Percentiles rank a stretch among this genome's conserved stretches.
Conservation (phyloP, 1,140 invertebrate genomes). For the Drosophila ogumai region DNA sequence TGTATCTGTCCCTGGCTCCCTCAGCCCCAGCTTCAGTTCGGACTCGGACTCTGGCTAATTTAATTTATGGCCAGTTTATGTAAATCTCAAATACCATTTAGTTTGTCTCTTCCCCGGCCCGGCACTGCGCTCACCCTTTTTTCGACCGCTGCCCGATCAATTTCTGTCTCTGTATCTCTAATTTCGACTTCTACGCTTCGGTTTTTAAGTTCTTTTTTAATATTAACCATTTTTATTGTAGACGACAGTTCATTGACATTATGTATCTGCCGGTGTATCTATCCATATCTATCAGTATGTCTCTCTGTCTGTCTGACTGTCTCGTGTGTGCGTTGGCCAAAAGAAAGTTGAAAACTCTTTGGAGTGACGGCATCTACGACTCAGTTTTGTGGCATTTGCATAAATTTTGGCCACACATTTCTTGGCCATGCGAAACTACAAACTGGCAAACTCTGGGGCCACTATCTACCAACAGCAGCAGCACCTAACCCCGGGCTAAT, state of each 20-base stretch:
- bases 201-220: conserved; percentile 62
- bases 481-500: conserved; percentile 32
- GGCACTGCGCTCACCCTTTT: background rate
- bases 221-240: conserved; percentile 65
- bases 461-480: conserved; percentile 9
- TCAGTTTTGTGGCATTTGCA: conserved; percentile 61
- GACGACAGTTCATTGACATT: conserved; percentile 71
- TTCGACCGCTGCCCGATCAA: conserved; percentile 41
- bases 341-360: conserved; percentile 71
- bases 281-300: conserved; percentile 18
- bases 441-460: background rate
- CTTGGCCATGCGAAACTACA: conserved; percentile 67
- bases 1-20: conserved; percentile 42
- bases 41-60: conserved; percentile 60
- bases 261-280: conserved; percentile 32
- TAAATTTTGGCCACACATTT: conserved; percentile 77
- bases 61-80: conserved; percentile 81
- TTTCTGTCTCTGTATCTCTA: conserved; percentile 55
- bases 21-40: background rate
- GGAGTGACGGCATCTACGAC: conserved; percentile 37
- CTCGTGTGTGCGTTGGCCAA: conserved; percentile 42
- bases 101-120: conserved; percentile 30
- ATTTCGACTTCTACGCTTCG: conserved; percentile 46
- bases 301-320: conserved; percentile 4
- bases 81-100: conserved; percentile 76